Evolutionary conservation across 2,797 vertebrate genomes (phyloP), one percentile per base, ranked within the genome.

Genomic region (Esox lucius): DNA sequence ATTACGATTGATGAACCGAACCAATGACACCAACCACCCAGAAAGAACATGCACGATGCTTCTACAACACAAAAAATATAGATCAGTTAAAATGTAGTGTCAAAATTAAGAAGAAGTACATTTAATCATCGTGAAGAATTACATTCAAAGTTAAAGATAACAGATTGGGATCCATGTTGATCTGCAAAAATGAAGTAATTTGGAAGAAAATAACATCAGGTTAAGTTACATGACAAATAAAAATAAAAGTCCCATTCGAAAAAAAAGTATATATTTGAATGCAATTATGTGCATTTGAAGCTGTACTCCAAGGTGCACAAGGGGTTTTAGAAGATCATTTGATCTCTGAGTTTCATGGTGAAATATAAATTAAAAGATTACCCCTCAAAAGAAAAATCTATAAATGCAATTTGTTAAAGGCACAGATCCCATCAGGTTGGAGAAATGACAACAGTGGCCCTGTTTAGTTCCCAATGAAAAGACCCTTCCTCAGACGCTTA

Each of bases 331-430:
- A 88, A 88, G 89, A 92, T 91, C 89, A 90, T 88, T 91, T 91
- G 81, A 91, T 91, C 53, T 28, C 90, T 91, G 87, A 85, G 87
- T 73, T 68, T 70, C 70, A 68, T 67, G 61, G 69, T 73, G 87
- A 78, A 87, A 90, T 93, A 90, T 93, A 75, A 72, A 81, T 75
- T 68, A 75, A 92, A 91, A 92, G 89, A 92, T 94, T 92, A 92
- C 87, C 90, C 90, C 91, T 92, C 89, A 91, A 91, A 91, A 85
- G 84, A 90, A 92, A 93, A 93, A 92, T 93, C 91, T 92, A 93
- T 93, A 92, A 92, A 91, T 91, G 91, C 90, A 91, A 92, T 91
- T 76, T 79, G 80, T 76, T 33, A 74, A 76, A 82, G 90, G 89
- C 86, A 80, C 79, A 70, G 86, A 72, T 78, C 87, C 87, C 68